Conservation (phyloP, 2,797 vertebrate genomes). For the Coregonus suidteri region DNA sequence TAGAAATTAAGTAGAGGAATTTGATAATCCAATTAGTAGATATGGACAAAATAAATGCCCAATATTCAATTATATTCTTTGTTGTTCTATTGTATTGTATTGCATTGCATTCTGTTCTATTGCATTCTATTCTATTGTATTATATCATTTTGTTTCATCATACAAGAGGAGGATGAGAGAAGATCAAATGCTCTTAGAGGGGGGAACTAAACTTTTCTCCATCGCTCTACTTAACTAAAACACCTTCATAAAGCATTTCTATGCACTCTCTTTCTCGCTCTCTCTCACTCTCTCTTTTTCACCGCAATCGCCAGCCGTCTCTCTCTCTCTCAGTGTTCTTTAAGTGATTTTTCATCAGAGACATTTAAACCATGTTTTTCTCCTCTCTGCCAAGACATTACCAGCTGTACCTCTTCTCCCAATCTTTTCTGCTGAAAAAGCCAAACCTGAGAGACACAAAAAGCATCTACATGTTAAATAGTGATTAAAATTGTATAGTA, state of each 20-base stretch:
- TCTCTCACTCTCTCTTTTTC: background rate
- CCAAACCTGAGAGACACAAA: constrained; percentile 71
- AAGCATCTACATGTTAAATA: constrained; percentile 80
- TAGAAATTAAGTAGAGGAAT: background rate
- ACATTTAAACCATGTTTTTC: constrained; percentile 54
- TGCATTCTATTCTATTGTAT: background rate
- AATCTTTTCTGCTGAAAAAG: constrained; percentile 54
- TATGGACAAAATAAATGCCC: background rate
- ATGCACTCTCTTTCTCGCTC: background rate
- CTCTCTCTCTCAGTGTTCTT: background rate
- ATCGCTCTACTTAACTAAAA: background rate
- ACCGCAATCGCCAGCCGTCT: background rate
- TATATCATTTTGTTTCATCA: background rate
- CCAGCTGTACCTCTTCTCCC: constrained; percentile 54
- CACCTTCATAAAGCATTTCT: constrained; percentile 1
- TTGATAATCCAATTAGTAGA: background rate
- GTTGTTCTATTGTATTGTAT: background rate
- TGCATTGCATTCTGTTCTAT: background rate
- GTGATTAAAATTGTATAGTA: constrained; percentile 78
- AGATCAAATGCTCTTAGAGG: background rate
- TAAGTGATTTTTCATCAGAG: constrained; percentile 11
- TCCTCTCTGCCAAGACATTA: constrained; percentile 63
- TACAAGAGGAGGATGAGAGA: background rate
- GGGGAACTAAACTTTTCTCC: background rate
- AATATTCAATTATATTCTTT: background rate